Base-by-base conservation (phyloP, 2,888 invertebrate genomes). In the Drosophila infuscata region DNA sequence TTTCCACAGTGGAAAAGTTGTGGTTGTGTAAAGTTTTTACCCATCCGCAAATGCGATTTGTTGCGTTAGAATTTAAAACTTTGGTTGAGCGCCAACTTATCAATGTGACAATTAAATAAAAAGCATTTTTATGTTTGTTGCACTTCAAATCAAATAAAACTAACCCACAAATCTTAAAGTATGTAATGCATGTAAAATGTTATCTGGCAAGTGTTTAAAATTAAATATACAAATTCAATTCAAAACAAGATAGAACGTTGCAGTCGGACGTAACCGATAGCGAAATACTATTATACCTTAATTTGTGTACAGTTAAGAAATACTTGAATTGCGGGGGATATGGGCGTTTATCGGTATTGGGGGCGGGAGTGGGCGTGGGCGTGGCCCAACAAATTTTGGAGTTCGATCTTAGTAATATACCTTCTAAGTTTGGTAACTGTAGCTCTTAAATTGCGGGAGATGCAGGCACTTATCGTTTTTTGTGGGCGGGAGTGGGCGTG, bases 121-220 rank as follows among this genome's bases (percentile, higher is more conserved):
- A 25, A 46, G 15, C 8, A 3, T 20, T 46, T 46, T 25, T 43
- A 6, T 43, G 11, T 43, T 11, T 20, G n/a, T 11, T 43, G 20
- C 20, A 20, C 20, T 43, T 46, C 0, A 46, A 46, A 49, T 29
- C 17, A 29, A 49, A 15, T 49, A 29, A 9, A 29, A 3, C 49
- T 1, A 49, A 11, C 17, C 2, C 1, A 25, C 1, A 38, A 35
- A n/a, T 0, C 33, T 8, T 35, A 36, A 25, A 49, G 29, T 49
- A 25, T 25, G 20, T 1, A 51, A 57, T 17, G 15, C 6, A 63
- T 3, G 12, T 11, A 20, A 12, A 12, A 36, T 9, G 17, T 12
- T 65, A 49, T 64, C 32, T 49, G 20, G 48, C 43, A 20, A 11
- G 20, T 11, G 36, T 11, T 20, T 12, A 25, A 64, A 36, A 32